phyloP scores from a whole-genome alignment of 1,140 invertebrate genomes.

The Schlechtendalia chinensis region DNA sequence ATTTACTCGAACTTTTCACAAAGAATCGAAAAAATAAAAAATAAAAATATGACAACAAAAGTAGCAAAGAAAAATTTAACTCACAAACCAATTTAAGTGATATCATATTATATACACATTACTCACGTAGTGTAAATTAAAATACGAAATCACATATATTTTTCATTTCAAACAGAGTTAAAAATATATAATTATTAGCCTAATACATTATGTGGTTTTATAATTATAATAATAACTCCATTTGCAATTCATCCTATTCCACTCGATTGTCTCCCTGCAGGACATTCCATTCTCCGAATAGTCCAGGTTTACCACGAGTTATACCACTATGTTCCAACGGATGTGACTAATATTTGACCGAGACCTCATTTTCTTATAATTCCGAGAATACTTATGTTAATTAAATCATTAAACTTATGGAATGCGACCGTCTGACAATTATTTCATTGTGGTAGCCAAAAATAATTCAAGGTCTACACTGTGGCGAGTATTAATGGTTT shows the following conservation, averaged over 20 bases:
- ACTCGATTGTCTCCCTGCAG: background rate
- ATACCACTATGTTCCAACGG: background rate
- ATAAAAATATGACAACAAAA: too few species aligned
- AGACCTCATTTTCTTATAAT: background rate
- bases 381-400: constrained; percentile 7
- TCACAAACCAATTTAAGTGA: too few species aligned
- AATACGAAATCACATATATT: too few species aligned
- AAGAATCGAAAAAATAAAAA: too few species aligned
- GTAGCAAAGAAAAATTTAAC: too few species aligned
- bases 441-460: background rate
- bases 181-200: background rate
- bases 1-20: too few species aligned
- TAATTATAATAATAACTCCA: background rate
- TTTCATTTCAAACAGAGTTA: background rate
- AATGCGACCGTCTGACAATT: background rate
- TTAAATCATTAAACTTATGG: background rate
- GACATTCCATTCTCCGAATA: background rate
- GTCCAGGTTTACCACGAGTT: too few species aligned
- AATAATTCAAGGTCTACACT: background rate
- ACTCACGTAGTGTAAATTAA: too few species aligned
- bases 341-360: background rate
- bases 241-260: background rate
- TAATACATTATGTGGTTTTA: background rate
- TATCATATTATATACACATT: too few species aligned
- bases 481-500: background rate